These are phyloP conservation scores for Sigmodon hispidus DNA, from an alignment of 2,113 vertebrate genomes.

Conservation along the genomic window DNA sequence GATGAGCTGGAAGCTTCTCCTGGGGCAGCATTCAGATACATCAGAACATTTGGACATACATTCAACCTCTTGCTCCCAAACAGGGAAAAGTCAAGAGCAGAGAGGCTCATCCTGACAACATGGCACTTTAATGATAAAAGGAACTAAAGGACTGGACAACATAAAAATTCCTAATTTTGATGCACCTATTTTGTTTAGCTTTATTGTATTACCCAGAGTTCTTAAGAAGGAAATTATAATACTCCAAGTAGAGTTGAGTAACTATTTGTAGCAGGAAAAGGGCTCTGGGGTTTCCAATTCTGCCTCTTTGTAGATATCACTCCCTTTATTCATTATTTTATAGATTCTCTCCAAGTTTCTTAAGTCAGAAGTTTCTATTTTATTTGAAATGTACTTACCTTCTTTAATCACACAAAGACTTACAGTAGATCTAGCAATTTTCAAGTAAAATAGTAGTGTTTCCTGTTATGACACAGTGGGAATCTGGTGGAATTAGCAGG, in stretches of 20 bases:
- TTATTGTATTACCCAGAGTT: neutral
- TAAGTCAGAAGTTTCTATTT: neutral
- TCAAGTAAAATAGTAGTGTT: conserved; percentile 53
- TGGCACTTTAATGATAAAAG: too few species aligned
- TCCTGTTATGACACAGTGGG: conserved; percentile 47
- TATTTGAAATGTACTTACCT: neutral
- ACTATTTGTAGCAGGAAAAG: neutral
- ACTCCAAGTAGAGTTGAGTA: neutral
- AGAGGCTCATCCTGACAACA: neutral
- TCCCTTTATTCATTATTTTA: neutral
- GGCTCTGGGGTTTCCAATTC: neutral
- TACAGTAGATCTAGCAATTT: conserved; percentile 54
- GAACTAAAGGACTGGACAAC: neutral
- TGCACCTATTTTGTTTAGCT: neutral
- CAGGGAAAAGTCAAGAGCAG: neutral
- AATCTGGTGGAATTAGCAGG: conserved; percentile 68
- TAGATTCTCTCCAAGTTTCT: neutral
- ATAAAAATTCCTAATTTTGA: neutral
- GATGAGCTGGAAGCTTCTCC: neutral
- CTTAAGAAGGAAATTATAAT: neutral
- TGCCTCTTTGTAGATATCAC: neutral
- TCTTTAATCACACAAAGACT: conserved; percentile 5
- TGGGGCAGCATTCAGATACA: neutral
- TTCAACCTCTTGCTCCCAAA: too few species aligned
- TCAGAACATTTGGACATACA: neutral